A percentile compares a stretch with the other conserved stretches of the same genome.
phyloP scores from a whole-genome alignment of 2,888 invertebrate species.

The Polydrusus pterygomalis region DNA sequence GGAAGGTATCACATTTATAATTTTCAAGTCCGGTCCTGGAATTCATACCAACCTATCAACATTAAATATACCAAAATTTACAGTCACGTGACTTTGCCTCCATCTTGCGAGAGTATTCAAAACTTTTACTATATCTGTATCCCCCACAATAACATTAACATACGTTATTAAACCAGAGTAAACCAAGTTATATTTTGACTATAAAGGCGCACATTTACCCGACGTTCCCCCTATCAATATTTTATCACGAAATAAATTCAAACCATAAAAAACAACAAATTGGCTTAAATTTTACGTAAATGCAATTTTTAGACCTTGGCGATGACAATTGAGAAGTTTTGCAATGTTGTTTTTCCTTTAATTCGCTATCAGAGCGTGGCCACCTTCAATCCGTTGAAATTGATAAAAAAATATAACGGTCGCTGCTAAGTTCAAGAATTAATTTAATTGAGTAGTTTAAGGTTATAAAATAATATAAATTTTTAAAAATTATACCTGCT shows the following conservation, averaged over 20 bases:
- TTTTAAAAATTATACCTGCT: too few relatives aligned
- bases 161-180: too few relatives aligned
- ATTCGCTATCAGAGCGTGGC: conserved; percentile 7
- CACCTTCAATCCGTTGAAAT: conserved; percentile 15
- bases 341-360: conserved; percentile 10
- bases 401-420: neutral
- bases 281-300: conserved; percentile 8
- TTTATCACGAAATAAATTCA: neutral
- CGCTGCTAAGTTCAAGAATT: neutral
- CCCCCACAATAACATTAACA: too few relatives aligned
- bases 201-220: too few relatives aligned
- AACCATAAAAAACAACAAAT: conserved; percentile 5
- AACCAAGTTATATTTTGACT: too few relatives aligned
- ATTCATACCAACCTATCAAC: too few relatives aligned
- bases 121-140: too few relatives aligned
- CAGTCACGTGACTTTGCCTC: too few relatives aligned
- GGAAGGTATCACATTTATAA: too few relatives aligned
- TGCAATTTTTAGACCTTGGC: conserved; percentile 21
- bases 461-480: neutral
- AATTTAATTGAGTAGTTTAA: neutral
- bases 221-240: neutral
- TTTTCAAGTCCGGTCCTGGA: too few relatives aligned
- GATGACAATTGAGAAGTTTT: conserved; percentile 12
- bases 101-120: too few relatives aligned
- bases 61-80: too few relatives aligned